These are phyloP conservation scores for Lepilemur ruficaudatus DNA, from an alignment of 2,797 vertebrate genomes.

Conservation along the genomic window DNA sequence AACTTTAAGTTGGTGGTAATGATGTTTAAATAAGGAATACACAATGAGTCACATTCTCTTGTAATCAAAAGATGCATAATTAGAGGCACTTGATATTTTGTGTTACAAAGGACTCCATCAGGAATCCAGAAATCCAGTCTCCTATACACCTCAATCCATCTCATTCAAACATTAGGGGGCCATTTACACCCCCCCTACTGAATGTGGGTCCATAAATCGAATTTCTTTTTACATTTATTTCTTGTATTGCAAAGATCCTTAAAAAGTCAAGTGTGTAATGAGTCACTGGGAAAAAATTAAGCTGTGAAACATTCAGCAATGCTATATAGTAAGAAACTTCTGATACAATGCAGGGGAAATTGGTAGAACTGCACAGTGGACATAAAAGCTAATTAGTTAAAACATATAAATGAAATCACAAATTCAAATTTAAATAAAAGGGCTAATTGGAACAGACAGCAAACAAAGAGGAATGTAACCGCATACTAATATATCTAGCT, in stretches of 20 bases:
- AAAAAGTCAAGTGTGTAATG: neutral
- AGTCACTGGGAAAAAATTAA: neutral
- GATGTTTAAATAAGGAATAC: neutral
- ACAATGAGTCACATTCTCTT: neutral
- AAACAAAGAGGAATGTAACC: conserved; percentile 31
- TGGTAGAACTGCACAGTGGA: neutral
- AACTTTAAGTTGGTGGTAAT: neutral
- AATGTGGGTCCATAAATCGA: neutral
- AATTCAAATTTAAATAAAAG: conserved; percentile 49
- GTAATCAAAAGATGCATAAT: neutral
- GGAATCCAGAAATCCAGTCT: neutral
- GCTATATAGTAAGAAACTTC: neutral
- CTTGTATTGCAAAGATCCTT: neutral
- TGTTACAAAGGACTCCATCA: neutral
- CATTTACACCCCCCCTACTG: neutral
- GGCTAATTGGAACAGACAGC: conserved; percentile 49
- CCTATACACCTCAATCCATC: neutral
- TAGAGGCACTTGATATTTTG: neutral
- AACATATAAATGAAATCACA: conserved; percentile 23
- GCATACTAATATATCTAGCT: neutral
- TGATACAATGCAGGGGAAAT: neutral
- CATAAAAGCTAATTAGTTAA: conserved; percentile 43
- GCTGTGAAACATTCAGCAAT: neutral
- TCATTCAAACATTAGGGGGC: neutral
- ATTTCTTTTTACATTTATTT: neutral